Evolutionary conservation across 2,113 vertebrate genomes (phyloP).

Genomic region (Trogon melanurus): DNA sequence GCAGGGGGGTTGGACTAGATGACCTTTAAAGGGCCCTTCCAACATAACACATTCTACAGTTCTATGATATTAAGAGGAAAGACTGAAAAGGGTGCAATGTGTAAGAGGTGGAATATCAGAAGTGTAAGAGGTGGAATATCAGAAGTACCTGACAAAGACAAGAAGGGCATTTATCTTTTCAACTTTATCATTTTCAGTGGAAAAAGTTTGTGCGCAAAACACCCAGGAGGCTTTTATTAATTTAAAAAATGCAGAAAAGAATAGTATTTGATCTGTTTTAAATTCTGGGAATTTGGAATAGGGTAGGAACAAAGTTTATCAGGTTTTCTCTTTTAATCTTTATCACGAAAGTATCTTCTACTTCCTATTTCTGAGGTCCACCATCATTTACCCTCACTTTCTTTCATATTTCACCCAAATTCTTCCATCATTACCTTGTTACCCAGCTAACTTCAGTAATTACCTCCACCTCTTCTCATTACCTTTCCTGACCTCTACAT

Average conservation of each 20-base stretch:
- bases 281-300: background rate
- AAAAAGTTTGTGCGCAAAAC: background rate
- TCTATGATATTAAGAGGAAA: background rate
- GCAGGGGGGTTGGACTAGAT: no score
- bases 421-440: background rate
- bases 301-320: background rate
- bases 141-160: background rate
- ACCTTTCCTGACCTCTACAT: background rate
- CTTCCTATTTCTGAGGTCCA: background rate
- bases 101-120: background rate
- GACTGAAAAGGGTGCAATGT: background rate
- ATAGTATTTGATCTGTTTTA: background rate
- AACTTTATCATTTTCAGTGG: background rate
- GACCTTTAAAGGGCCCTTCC: no score
- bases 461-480: background rate
- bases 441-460: background rate
- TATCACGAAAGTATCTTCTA: background rate
- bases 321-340: background rate
- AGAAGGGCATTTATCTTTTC: background rate
- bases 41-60: no score
- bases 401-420: background rate
- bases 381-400: background rate
- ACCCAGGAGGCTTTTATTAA: background rate
- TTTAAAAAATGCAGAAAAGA: background rate
- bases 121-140: background rate